Base-by-base conservation (phyloP, 30 jellyfish, hydroid and myxozoan species). In the Aurelia sp. region DNA sequence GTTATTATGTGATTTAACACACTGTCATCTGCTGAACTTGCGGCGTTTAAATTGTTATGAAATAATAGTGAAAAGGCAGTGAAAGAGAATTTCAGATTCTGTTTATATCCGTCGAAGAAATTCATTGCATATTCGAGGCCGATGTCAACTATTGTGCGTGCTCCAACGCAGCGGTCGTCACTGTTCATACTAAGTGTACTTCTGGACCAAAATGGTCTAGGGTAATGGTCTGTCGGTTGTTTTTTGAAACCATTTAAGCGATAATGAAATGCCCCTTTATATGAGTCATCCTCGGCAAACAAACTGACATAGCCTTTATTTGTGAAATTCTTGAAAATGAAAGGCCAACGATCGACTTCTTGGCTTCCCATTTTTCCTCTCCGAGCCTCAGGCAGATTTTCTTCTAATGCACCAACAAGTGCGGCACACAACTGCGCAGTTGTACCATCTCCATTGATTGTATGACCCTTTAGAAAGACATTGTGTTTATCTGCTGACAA, bases 381-480 rank as follows among this genome's bases (percentile, higher is more conserved):
- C 63, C 97, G 66, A 11, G 89, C 91, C 57, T 89, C 97, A 47
- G 97, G 97, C 11, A 89, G 87, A 51, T 89, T 74, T 52, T 89
- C 84, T 62, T 89, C 97, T 17, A 20, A 61, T 24, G 10, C 55
- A 18, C 97, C 97, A 13, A 66, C 82, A 62, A 89, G 69, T 52
- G 80, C 18, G 16, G 96, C 91, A 62, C 96, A 76, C 40, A 88
- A 52, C 44, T 88, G 96, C 2, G 96, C 91, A 12, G 96, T 88
- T 17, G 96, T 88, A 6, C 96, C 96, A 66, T 88, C 96, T 41
- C 96, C 96, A 62, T 50, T 67, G 15, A 88, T 78, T 0, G 96
- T 88, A 68, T 88, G 96, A 8, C 96, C 96, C 41, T 88, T 78
- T 16, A 87, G 52, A 19, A 87, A 33, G 52, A 87, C 91, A 35